Evolutionary conservation across 2,113 vertebrate genomes (phyloP), one percentile per base, ranked within the genome.

Genomic region (Labeo rohita): DNA sequence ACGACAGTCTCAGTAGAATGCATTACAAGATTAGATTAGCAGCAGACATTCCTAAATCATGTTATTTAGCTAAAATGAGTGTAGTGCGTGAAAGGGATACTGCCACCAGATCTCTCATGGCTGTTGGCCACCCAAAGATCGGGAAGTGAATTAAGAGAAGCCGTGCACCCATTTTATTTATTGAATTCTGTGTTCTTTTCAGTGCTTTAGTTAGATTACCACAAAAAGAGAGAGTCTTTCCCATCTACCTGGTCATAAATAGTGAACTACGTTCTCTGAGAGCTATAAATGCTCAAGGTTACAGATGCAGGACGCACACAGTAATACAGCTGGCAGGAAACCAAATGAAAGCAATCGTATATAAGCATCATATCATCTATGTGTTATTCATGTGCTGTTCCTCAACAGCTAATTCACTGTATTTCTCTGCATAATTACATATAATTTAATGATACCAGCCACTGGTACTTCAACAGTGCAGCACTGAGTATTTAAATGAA

Each of bases 1-100:
- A 83, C 75, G 61, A 84, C 81, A 84, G 75, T 85, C 81, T 77
- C 84, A 81, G 59, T 73, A 86, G 81, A 89, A 76, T 15, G 77
- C 83, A 90, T 88, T 88, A 88, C 81, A 54, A 86, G 88, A 92
- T 90, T 86, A 87, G 65, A 88, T 90, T 80, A 89, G 50, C 45
- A 72, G 81, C 77, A 85, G 80, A 84, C 85, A 70, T 83, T 87
- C 81, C 39, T 88, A 90, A 90, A 91, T 92, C 86, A 91, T 81
- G 87, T 88, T 89, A 89, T 90, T 91, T 90, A 86, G 78, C 59
- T 83, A 65, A 87, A 92, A 87, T 84, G 61, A 89, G 75, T 85
- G 75, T 75, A 80, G 68, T 49, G 74, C 81, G 88, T 86, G 86
- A 88, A 89, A 88, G 74, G 66, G 66, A 80, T 68, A 86, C 81